Evolutionary conservation across 2,888 invertebrate genomes (phyloP).

Genomic region (Lysandra coridon): DNA sequence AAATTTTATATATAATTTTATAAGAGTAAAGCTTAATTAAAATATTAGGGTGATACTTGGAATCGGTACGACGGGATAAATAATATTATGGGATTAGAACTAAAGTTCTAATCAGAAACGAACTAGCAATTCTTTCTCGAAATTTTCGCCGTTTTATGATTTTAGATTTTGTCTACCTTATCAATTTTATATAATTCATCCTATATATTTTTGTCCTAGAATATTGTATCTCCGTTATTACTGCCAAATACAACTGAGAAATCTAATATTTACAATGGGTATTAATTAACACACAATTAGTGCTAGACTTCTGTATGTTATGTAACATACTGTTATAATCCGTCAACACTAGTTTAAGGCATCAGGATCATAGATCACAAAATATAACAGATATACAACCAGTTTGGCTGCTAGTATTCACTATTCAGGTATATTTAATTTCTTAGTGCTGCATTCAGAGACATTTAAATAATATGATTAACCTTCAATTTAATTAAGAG

Average conservation of each 20-base stretch:
- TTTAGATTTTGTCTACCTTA: too few species aligned
- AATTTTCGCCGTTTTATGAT: not conserved
- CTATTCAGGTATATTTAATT: not conserved
- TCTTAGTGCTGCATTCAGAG: too few species aligned
- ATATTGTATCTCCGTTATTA: not conserved
- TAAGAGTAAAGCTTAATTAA: not conserved
- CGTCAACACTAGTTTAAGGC: too few species aligned
- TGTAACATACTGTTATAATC: not conserved
- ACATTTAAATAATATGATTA: too few species aligned
- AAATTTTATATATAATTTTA: too few species aligned
- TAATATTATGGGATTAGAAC: not conserved
- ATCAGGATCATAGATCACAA: not conserved
- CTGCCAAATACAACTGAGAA: not conserved
- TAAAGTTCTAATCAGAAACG: not conserved
- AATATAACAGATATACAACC: not conserved
- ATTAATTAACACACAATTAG: not conserved
- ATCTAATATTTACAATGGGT: not conserved
- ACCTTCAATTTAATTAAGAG: too few species aligned
- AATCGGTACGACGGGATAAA: not conserved
- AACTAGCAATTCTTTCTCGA: not conserved
- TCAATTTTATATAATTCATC: not conserved
- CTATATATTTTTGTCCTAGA: too few species aligned
- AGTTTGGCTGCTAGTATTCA: not conserved
- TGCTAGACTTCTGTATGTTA: not conserved
- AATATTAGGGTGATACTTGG: not conserved